These are phyloP conservation scores for Cotesia glomerata DNA, from an alignment of 1,140 invertebrate species.

Conservation along the genomic window DNA sequence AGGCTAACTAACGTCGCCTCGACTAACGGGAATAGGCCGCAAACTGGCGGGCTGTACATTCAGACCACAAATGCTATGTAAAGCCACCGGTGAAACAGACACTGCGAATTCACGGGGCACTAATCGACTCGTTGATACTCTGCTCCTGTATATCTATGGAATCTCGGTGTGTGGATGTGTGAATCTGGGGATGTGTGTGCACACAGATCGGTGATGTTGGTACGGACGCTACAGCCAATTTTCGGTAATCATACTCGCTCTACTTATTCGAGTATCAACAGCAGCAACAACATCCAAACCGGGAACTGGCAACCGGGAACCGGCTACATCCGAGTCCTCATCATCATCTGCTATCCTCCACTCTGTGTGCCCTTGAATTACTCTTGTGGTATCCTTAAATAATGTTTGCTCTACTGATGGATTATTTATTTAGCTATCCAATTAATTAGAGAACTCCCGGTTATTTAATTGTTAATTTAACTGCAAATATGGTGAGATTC, in stretches of 20 bases:
- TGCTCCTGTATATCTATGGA: neutral
- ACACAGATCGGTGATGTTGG: neutral
- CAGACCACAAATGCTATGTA: constrained; percentile 32
- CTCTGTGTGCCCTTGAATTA: neutral
- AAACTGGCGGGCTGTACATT: constrained; percentile 27
- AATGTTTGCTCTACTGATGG: too few species aligned
- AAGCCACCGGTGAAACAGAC: constrained; percentile 29
- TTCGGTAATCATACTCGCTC: constrained; percentile 23
- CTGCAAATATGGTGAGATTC: too few species aligned
- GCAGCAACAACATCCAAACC: neutral
- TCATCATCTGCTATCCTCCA: neutral
- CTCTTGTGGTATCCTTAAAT: too few species aligned
- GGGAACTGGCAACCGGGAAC: neutral
- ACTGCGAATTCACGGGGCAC: constrained; percentile 25
- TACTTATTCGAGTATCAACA: neutral
- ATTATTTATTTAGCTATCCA: too few species aligned
- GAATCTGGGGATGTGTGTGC: neutral
- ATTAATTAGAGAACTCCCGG: too few species aligned
- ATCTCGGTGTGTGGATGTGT: neutral
- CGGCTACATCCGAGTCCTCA: neutral
- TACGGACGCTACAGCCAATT: constrained; percentile 19
- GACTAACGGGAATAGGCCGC: constrained; percentile 33
- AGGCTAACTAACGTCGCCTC: constrained; percentile 34
- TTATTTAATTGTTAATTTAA: too few species aligned
- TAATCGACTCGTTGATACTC: constrained; percentile 24